Conservation (phyloP, 2,797 vertebrate species). For the Vespertilio murinus region DNA sequence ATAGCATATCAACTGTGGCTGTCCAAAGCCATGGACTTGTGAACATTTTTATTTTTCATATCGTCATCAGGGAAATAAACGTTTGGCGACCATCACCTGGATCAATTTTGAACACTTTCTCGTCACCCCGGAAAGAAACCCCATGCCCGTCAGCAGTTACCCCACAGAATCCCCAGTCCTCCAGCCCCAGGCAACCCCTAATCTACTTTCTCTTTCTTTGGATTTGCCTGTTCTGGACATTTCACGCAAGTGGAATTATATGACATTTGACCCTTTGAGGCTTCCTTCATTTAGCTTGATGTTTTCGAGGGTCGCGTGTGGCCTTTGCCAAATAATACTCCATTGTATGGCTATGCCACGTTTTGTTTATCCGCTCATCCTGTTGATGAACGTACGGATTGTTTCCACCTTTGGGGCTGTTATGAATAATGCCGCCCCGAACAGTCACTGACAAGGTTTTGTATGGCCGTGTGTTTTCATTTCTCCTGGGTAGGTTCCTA, state of each 20-base stretch:
- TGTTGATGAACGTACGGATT: neutral
- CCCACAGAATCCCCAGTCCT: accelerated
- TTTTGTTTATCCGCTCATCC: neutral
- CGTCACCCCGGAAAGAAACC: neutral
- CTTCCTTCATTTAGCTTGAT: neutral
- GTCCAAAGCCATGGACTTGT: neutral
- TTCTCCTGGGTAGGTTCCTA: neutral
- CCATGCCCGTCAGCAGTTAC: accelerated
- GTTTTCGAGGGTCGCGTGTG: neutral
- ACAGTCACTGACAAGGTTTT: neutral
- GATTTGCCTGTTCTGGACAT: neutral
- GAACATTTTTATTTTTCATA: neutral
- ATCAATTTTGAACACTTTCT: neutral
- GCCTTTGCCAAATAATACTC: neutral
- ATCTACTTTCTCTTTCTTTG: neutral
- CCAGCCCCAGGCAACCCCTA: neutral
- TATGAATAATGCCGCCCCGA: neutral
- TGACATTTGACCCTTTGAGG: accelerated
- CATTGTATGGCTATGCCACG: too few species aligned
- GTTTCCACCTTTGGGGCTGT: neutral
- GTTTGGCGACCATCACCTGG: neutral
- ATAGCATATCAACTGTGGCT: neutral
- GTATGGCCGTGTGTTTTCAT: neutral
- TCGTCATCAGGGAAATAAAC: neutral
- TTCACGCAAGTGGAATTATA: neutral